phyloP scores from a whole-genome alignment of 1,140 invertebrate species.

The Hermetia illucens region DNA sequence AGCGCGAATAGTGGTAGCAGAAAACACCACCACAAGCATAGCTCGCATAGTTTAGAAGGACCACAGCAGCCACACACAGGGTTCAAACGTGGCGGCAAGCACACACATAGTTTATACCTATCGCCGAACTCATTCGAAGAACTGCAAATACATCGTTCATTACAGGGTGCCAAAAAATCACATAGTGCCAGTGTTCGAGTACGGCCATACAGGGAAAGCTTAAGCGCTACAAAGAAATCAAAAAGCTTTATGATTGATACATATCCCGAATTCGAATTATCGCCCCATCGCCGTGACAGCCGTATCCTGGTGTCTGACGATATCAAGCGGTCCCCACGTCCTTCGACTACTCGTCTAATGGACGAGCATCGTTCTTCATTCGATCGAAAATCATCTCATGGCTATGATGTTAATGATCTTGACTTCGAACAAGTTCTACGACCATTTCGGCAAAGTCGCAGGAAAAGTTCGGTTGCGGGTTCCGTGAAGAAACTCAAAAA shows the following conservation, averaged over 20 bases:
- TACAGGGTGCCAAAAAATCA: constrained; percentile 27
- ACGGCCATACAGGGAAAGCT: constrained; percentile 23
- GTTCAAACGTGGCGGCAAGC: constrained; percentile 25
- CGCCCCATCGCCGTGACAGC: constrained; percentile 29
- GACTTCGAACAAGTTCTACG: constrained; percentile 15
- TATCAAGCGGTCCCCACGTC: constrained; percentile 25
- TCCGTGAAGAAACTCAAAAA: constrained; percentile 23
- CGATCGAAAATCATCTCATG: constrained; percentile 19
- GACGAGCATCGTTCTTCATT: constrained; percentile 29
- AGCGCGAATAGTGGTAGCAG: constrained; percentile 12
- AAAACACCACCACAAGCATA: constrained; percentile 22
- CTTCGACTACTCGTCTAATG: constrained; percentile 20
- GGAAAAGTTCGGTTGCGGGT: constrained; percentile 21
- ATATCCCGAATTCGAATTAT: constrained; percentile 25
- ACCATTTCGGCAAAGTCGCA: constrained; percentile 23
- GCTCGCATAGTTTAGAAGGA: constrained; percentile 28
- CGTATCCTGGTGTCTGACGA: constrained; percentile 16
- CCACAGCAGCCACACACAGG: constrained; percentile 5
- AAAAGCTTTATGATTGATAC: constrained; percentile 28
- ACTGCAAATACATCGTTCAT: constrained; percentile 19
- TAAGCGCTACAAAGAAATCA: constrained; percentile 29
- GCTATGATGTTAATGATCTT: background rate
- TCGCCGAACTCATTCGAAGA: constrained; percentile 28
- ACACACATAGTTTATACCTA: constrained; percentile 24
- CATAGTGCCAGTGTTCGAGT: constrained; percentile 27